Conservation (phyloP, 2,113 vertebrate species). For the Nyctibius bracteatus region DNA sequence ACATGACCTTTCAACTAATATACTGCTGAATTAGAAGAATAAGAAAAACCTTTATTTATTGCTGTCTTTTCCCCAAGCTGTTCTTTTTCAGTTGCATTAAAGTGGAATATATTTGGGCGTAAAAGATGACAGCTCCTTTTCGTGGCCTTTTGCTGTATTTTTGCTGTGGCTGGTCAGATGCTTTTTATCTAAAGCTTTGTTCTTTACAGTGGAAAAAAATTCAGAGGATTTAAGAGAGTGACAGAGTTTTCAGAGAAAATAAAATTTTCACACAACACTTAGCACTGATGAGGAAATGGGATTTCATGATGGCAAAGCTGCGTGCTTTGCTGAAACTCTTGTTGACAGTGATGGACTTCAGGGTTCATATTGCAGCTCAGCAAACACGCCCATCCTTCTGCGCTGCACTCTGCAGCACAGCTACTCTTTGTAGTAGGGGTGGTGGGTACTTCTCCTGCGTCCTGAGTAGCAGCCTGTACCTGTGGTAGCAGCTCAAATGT, state of each 20-base stretch:
- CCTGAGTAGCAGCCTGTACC: neutral
- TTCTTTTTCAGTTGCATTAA: neutral
- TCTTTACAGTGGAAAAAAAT: neutral
- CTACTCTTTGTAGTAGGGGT: neutral
- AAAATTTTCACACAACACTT: neutral
- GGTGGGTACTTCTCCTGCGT: neutral
- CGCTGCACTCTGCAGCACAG: neutral
- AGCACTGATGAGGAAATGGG: neutral
- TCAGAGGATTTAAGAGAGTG: neutral
- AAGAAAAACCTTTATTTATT: neutral
- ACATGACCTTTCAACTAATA: neutral
- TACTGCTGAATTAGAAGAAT: neutral
- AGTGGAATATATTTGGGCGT: constrained; percentile 14
- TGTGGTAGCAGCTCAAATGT: neutral
- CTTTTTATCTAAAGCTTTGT: constrained; percentile 39
- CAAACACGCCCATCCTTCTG: neutral
- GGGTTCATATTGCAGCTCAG: neutral
- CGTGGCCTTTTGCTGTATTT: constrained; percentile 1
- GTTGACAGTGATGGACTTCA: neutral
- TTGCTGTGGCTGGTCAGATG: constrained; percentile 4
- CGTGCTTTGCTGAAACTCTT: neutral
- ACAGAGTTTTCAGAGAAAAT: neutral
- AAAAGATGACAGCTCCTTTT: constrained; percentile 28
- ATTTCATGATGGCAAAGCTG: neutral
- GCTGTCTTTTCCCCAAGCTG: neutral